Evolutionary conservation across 2,888 invertebrate genomes (phyloP), one percentile per base, ranked within the genome.

Genomic region (Leptinotarsa rubiginosa): DNA sequence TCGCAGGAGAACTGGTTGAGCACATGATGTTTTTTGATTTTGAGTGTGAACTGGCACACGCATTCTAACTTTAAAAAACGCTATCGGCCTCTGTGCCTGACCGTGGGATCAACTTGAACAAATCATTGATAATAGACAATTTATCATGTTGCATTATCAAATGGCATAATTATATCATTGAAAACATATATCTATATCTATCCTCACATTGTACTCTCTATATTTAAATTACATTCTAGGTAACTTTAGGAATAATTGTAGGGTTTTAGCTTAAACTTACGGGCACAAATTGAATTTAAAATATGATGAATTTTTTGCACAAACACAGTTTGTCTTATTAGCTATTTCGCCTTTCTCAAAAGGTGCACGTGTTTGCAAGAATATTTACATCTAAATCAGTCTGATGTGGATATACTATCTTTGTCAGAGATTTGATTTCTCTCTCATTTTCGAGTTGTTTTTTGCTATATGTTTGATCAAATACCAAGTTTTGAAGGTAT

Each of bases 81-180:
- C 82, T 85, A 85, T 84, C 87, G 87, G 87, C 85, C 81, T 79
- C 81, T 80, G 87, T 86, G 88, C 88, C 88, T 86, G 85, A 87
- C 86, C 85, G 88, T 87, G 88, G 88, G 88, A 88, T 88, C 88
- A 88, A 88, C 86, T 87, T 86, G 85, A 84, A 87, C 87, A 87
- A 88, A 88, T 87, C 87, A 88, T 79, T 87, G 83, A 86, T 85
- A 84, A 85, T 83, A 80, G 86, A 85, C 85, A 86, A 86, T 86
- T 84, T 84, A 83, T 81, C 59, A 74, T 67, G 67, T 85, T 84
- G 83, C 81, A 83, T 84, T 84, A 77, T 83, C 82, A 80, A 80
- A 81, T 83, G 69, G 72, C 68, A 65, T 65, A 70, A 77, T 78
- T 84, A 86, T 85, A 86, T 85, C 84, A 80, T 83, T 82, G 56